phyloP scores from a whole-genome alignment of 2,113 vertebrate species.

The Clarias gariepinus region DNA sequence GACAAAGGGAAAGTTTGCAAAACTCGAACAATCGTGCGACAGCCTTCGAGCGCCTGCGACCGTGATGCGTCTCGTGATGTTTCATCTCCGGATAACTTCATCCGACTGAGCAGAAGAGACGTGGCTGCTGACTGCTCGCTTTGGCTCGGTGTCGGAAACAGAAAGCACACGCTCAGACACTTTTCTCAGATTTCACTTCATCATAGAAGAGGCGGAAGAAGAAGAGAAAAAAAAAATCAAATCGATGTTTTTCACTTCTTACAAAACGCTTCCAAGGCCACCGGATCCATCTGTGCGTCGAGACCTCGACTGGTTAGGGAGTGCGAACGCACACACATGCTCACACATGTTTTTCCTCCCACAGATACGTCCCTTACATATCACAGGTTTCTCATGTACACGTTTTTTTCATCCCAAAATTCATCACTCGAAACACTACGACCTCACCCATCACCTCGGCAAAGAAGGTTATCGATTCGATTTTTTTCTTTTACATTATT shows the following conservation, averaged over 20 bases:
- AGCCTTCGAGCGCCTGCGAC: conserved; percentile 8
- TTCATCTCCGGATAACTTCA: conserved; percentile 39
- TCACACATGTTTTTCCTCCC: conserved; percentile 46
- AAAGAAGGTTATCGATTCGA: background rate
- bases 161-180: background rate
- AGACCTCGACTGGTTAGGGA: conserved; percentile 29
- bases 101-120: conserved; percentile 2
- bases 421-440: background rate
- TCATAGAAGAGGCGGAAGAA: background rate
- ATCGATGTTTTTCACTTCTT: conserved; percentile 26
- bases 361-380: conserved; percentile 29
- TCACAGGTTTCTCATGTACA: conserved; percentile 37
- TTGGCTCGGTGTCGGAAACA: conserved; percentile 12
- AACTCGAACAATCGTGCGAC: background rate
- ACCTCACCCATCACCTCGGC: background rate
- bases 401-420: background rate
- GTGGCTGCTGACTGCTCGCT: conserved; percentile 19
- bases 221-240: background rate
- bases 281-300: conserved; percentile 15
- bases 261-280: conserved; percentile 36
- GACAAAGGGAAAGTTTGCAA: conserved; percentile 14
- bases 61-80: background rate
- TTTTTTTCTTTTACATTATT: background rate
- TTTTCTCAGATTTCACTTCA: conserved; percentile 5
- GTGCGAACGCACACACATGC: conserved; percentile 7